Percentiles rank a stretch among this genome's conserved stretches.
phyloP scores from a whole-genome alignment of 2,113 vertebrate genomes.

The Galemys pyrenaicus region DNA sequence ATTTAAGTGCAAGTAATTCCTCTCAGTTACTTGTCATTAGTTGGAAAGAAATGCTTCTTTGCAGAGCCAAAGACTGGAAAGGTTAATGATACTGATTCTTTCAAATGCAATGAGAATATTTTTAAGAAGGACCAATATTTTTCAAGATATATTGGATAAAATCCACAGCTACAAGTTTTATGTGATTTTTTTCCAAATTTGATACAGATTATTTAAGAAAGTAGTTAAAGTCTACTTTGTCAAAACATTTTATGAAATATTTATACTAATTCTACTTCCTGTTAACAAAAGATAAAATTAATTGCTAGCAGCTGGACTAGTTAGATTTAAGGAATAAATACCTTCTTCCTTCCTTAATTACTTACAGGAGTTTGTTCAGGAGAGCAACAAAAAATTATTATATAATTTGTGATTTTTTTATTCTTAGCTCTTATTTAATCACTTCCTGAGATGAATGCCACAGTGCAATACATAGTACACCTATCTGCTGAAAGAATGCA shows the following conservation, averaged over 20 bases:
- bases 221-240: constrained; percentile 25
- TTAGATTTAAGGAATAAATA: constrained; percentile 24
- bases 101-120: background rate
- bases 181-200: background rate
- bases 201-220: constrained; percentile 40
- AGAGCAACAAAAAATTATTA: background rate
- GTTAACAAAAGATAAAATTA: constrained; percentile 51
- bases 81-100: constrained; percentile 43
- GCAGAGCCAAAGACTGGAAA: constrained; percentile 35
- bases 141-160: constrained; percentile 30
- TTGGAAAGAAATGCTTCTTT: constrained; percentile 41
- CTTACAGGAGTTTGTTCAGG: background rate
- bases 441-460: constrained; percentile 2
- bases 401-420: constrained; percentile 4
- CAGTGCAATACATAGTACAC: background rate
- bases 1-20: constrained; percentile 2
- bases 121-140: background rate
- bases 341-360: constrained; percentile 26
- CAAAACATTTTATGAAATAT: constrained; percentile 43
- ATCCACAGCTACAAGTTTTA: background rate
- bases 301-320: constrained; percentile 23
- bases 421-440: constrained; percentile 29
- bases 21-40: constrained; percentile 36
- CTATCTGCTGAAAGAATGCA: background rate
- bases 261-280: constrained; percentile 46